Evolutionary conservation across 1,140 invertebrate genomes (phyloP), one percentile per base, ranked within the genome.

Genomic region (Ceratitis capitata): DNA sequence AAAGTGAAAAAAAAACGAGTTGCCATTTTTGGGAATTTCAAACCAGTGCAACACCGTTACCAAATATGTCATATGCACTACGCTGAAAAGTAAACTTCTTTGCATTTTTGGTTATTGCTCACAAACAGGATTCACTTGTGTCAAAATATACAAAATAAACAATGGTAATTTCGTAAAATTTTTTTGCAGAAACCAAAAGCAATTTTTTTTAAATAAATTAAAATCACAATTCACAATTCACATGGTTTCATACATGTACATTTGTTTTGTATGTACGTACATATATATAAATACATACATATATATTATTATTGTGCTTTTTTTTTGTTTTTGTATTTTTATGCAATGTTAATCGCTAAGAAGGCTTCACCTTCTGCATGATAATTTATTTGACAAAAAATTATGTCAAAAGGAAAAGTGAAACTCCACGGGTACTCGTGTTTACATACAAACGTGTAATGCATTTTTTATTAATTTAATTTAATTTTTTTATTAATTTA

Each of bases 91-190:
- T 32, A 64, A 49, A 19, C 58, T 29, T 78, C n/a, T 53, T 45
- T 29, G 82, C 87, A 78, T 74, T 85, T 88, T 88, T 89, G 89
- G 89, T 78, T 86, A 89, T 89, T 87, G 87, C 87, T 90, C 88
- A 89, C 89, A 90, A 88, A 87, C 89, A 83, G 85, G 88, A 89
- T 88, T 88, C 47, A 58, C 74, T 85, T 53, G 19, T 39, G 26
- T 51, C 32, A 32, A 45, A 74, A 26, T 64, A 32, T 42, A 61
- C 39, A 84, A n/a, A 42, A 7, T 42, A 61, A 56, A 84, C 39
- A 42, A 7, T 42, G 83, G 56, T 61, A 64, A 45, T 32, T 56
- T 56, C 19, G 49, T 19, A 51, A 83, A 35, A 83, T 16, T 83
- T 61, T 84, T 35, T 42, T 23, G 51, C 61, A 58, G n/a, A 49